phyloP scores from a whole-genome alignment of 2,113 vertebrate species.

The Saccopteryx bilineata region DNA sequence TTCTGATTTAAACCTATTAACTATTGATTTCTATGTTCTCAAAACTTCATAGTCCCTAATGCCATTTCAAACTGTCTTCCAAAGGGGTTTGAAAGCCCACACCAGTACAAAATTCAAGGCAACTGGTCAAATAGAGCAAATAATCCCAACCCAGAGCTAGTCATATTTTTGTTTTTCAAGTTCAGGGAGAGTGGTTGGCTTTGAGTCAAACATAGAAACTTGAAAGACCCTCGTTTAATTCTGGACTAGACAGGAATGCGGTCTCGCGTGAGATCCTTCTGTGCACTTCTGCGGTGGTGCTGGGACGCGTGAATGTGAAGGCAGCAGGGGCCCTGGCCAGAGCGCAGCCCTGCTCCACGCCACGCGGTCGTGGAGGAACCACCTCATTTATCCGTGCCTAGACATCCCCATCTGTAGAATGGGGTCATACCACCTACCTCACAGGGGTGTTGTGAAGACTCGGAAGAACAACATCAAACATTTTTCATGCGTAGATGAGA shows the following conservation, averaged over 20 bases:
- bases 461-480: not conserved
- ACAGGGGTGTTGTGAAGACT: constrained; percentile 74
- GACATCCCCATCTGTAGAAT: constrained; percentile 16
- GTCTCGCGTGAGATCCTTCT: constrained; percentile 29
- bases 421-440: constrained; percentile 76
- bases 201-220: not conserved
- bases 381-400: constrained; percentile 54
- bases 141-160: not conserved
- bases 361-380: not conserved
- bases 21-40: not conserved
- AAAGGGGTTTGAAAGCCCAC: not conserved
- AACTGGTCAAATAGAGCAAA: not conserved
- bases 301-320: fast-evolving
- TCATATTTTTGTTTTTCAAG: not conserved
- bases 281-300: not conserved
- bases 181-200: not conserved
- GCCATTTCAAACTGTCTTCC: not conserved
- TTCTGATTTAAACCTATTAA: not conserved
- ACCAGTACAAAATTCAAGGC: not conserved
- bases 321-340: not conserved
- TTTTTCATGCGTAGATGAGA: not conserved
- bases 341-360: fast-evolving
- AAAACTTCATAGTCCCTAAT: not conserved
- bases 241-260: not conserved
- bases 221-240: constrained; percentile 37